phyloP scores from a whole-genome alignment of 2,113 vertebrate genomes.

The Danionella cerebrum region DNA sequence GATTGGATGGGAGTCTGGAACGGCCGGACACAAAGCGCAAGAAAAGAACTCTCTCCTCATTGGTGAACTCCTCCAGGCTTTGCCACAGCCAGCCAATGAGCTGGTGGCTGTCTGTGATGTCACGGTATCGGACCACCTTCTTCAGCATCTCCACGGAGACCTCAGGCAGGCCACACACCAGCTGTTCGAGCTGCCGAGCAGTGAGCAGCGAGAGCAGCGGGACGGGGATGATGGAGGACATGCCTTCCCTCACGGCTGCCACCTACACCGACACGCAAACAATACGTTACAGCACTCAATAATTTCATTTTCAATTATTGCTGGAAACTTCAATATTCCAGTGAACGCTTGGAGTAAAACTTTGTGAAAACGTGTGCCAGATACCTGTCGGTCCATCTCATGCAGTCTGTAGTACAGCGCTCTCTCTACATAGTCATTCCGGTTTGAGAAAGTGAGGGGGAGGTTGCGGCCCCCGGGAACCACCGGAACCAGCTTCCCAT shows the following conservation, averaged over 20 bases:
- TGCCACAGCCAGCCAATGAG: slow-evolving; percentile 73
- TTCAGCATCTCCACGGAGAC: slow-evolving; percentile 72
- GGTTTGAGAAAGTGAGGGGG: slow-evolving; percentile 64
- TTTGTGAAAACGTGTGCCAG: background rate
- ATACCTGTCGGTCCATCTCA: slow-evolving; percentile 73
- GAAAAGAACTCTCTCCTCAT: slow-evolving; percentile 74
- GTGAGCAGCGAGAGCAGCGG: slow-evolving; percentile 72
- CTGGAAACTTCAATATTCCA: too few relatives aligned
- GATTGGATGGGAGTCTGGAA: slow-evolving; percentile 70
- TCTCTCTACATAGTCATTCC: slow-evolving; percentile 69
- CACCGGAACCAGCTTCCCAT: slow-evolving; percentile 67
- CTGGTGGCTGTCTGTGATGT: slow-evolving; percentile 69
- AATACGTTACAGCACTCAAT: background rate
- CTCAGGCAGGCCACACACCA: slow-evolving; percentile 72
- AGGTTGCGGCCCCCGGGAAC: slow-evolving; percentile 68
- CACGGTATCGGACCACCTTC: slow-evolving; percentile 74
- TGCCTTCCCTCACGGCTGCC: slow-evolving; percentile 68
- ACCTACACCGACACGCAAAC: slow-evolving; percentile 48
- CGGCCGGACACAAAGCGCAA: slow-evolving; percentile 72
- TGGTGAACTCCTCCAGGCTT: slow-evolving; percentile 74
- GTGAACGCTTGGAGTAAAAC: too few relatives aligned
- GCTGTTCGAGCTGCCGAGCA: slow-evolving; percentile 71
- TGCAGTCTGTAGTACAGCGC: slow-evolving; percentile 68
- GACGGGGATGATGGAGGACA: slow-evolving; percentile 73
- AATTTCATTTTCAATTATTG: too few relatives aligned